A percentile compares a stretch with the other conserved stretches of the same genome.
Evolutionary conservation across 2,113 vertebrate genomes (phyloP).

Genomic region (Rhea pennata): DNA sequence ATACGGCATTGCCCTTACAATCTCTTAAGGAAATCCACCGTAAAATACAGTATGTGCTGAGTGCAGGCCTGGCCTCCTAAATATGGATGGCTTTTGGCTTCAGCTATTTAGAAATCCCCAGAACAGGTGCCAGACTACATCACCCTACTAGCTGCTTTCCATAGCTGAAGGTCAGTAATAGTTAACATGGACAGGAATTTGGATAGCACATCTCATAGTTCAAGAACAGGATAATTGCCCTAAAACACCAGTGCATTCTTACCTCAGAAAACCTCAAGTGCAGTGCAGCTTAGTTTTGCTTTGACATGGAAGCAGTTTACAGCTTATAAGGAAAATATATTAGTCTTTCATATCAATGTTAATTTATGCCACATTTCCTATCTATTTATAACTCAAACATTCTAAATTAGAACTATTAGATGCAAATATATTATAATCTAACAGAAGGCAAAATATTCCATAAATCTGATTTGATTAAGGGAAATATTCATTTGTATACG

Average conservation of each 20-base stretch:
- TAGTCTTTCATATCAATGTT: neutral
- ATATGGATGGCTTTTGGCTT: conserved; percentile 72
- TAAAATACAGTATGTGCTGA: conserved; percentile 70
- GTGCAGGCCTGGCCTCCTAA: conserved; percentile 46
- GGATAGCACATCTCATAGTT: conserved; percentile 1
- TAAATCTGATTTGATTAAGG: conserved; percentile 45
- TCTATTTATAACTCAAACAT: conserved; percentile 53
- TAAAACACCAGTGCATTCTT: conserved; percentile 17
- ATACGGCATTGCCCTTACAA: neutral
- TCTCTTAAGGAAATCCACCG: conserved; percentile 52
- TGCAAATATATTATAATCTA: conserved; percentile 49
- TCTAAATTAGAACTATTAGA: conserved; percentile 47
- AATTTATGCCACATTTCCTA: conserved; percentile 25
- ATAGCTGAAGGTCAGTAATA: conserved; percentile 68
- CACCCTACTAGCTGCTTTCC: conserved; percentile 68
- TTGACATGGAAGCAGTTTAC: neutral
- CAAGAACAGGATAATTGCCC: neutral
- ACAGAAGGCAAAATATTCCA: conserved; percentile 41
- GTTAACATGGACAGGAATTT: conserved; percentile 59
- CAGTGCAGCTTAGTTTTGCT: conserved; percentile 28
- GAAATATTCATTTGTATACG: conserved; percentile 4
- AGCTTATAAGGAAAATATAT: neutral
- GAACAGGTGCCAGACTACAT: conserved; percentile 74
- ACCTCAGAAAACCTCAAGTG: conserved; percentile 63
- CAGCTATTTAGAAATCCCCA: conserved; percentile 68